Base-by-base conservation (phyloP, 2,797 vertebrate species). In the Enteromius argenteus region DNA sequence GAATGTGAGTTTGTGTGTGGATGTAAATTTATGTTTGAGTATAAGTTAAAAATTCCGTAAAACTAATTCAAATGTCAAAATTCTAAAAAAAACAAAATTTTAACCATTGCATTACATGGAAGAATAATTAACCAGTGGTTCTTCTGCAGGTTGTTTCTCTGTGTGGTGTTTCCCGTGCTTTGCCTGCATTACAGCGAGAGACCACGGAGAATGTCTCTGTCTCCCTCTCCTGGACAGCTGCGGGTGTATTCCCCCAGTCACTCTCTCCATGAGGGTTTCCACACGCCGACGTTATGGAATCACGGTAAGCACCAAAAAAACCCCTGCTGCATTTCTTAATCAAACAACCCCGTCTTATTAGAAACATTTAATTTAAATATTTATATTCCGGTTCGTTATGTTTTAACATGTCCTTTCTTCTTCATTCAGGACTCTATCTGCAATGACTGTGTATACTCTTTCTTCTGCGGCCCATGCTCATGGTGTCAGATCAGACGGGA, bases 401-500 rank as follows among this genome's bases (percentile, higher is more conserved):
- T 39, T 15, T 67, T 67, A 21, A 60, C 42, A 42, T 68, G 27
- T 42, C 4, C 27, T 67, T 39, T 66, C 17, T 66, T 44, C 39
- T 53, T 73, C 35, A 35, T 23, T 5, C 88, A 95, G 95, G 94
- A 91, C 30, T 91, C 90, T 0, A 62, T 95, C 14, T 94, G 92
- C 75, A 89, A 89, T 0, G 94, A 95, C 92, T 92, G 89, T 0
- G 58, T 94, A 68, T 89, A 90, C 5, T 5, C 90, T 53, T 92
- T 2, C 87, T 94, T 71, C 92, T 95, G 94, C 13, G 62, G 80
- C 19, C 89, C 94, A 21, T 95, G 94, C 86, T 90, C 83, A 79
- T 94, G 93, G 94, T 94, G 94, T 82, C 95, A 95, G 87, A 91
- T 95, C 5, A 87, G 93, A 0, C 89, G 93, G 49, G 94, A 95